These are phyloP conservation scores for Oxystoma pomonae DNA, from an alignment of 2,888 invertebrate species.

Conservation along the genomic window DNA sequence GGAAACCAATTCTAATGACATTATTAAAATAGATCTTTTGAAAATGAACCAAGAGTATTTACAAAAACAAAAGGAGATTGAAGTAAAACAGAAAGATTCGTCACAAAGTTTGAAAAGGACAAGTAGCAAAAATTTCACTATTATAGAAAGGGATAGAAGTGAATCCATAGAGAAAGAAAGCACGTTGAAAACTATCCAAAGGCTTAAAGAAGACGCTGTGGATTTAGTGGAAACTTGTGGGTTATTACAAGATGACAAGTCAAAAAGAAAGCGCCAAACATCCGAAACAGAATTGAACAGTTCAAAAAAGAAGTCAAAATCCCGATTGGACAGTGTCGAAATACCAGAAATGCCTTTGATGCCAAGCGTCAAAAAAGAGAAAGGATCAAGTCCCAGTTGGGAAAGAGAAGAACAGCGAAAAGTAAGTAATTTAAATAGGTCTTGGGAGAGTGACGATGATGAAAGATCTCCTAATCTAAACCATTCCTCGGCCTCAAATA, in stretches of 20 bases:
- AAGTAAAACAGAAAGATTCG: slow-evolving; percentile 10
- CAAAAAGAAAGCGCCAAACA: neutral
- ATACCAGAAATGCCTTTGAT: neutral
- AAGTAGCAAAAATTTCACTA: neutral
- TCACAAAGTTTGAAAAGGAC: neutral
- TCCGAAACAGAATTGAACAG: neutral
- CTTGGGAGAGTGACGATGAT: neutral
- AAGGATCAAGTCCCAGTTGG: neutral
- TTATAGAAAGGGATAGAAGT: slow-evolving; percentile 1
- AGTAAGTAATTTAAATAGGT: neutral
- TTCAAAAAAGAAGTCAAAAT: neutral
- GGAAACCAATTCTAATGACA: no score
- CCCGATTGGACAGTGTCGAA: neutral
- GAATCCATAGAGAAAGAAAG: slow-evolving; percentile 6
- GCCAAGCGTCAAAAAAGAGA: neutral
- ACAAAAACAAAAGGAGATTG: slow-evolving; percentile 11
- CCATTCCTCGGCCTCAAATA: no score
- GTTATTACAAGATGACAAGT: neutral
- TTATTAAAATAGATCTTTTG: slow-evolving; percentile 17
- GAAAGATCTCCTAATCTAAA: neutral
- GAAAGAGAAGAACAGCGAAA: neutral
- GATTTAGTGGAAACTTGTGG: neutral
- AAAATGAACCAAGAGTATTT: slow-evolving; percentile 23
- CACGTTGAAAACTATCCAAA: no score
- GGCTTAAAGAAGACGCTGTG: no score